phyloP scores from a whole-genome alignment of 2,113 vertebrate genomes.

The Colaptes auratus region DNA sequence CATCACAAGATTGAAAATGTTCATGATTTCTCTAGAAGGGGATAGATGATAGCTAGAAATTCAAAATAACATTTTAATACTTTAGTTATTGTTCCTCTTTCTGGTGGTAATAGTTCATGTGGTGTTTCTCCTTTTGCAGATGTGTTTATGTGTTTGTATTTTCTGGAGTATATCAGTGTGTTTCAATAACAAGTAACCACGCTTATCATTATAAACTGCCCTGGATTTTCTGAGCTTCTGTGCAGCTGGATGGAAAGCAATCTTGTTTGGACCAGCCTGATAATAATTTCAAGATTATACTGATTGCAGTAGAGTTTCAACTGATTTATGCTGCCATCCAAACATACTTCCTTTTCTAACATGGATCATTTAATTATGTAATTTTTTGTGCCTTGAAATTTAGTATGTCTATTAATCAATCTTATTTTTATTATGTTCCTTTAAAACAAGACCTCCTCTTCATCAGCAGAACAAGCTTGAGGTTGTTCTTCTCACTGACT shows the following conservation, averaged over 20 bases:
- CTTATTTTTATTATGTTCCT: background rate
- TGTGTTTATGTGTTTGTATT: background rate
- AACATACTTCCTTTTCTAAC: background rate
- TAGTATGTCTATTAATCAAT: background rate
- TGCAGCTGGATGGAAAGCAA: background rate
- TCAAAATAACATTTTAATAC: background rate
- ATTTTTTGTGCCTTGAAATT: background rate
- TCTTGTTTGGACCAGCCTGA: background rate
- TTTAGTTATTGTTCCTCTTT: background rate
- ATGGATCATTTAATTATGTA: background rate
- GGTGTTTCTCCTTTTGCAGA: background rate
- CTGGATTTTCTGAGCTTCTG: background rate
- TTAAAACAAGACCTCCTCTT: background rate
- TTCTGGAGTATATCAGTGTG: background rate
- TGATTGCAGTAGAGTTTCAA: background rate
- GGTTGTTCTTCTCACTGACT: fast-evolving
- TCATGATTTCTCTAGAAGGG: background rate
- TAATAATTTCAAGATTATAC: background rate
- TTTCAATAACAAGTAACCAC: background rate
- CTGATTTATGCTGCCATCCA: background rate
- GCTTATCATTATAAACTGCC: background rate
- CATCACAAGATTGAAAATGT: background rate
- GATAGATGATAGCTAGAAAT: background rate
- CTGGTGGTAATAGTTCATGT: background rate
- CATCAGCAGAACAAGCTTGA: background rate